A percentile compares a stretch with the other conserved stretches of the same genome.
phyloP scores from a whole-genome alignment of 2,113 vertebrate genomes.

The Blennius ocellaris region DNA sequence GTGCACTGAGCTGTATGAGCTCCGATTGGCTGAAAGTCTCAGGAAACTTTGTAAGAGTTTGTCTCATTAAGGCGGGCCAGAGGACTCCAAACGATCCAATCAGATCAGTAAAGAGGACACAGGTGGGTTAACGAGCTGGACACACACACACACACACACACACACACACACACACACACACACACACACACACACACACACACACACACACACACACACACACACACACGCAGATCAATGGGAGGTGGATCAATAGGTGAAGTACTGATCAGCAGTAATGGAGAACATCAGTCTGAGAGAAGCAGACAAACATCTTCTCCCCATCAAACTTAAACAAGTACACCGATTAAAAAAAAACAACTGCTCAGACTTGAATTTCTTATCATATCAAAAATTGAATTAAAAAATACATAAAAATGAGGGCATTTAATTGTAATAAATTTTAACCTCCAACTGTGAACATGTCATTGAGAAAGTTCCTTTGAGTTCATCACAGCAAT shows the following conservation, averaged over 20 bases:
- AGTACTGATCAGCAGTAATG: slow-evolving; percentile 60
- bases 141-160: slow-evolving; percentile 20
- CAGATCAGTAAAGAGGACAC: slow-evolving; percentile 26
- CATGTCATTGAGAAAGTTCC: too few species aligned
- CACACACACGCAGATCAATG: slow-evolving; percentile 40
- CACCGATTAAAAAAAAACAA: too few species aligned
- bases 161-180: slow-evolving; percentile 8
- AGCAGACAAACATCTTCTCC: background rate
- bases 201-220: slow-evolving; percentile 17
- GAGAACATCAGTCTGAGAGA: slow-evolving; percentile 54
- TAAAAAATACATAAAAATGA: too few species aligned
- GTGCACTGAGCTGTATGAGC: too few species aligned
- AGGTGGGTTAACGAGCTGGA: slow-evolving; percentile 50
- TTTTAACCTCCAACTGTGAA: too few species aligned
- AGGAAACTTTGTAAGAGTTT: too few species aligned
- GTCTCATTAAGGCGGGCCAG: slow-evolving; percentile 26
- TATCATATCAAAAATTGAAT: too few species aligned
- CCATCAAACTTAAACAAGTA: too few species aligned
- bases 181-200: slow-evolving; percentile 8
- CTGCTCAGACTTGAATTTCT: too few species aligned
- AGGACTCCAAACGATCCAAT: slow-evolving; percentile 37
- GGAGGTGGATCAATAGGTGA: slow-evolving; percentile 34
- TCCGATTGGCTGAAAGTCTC: too few species aligned
- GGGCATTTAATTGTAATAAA: too few species aligned
- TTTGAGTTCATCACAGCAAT: too few species aligned